Evolutionary conservation across 2,113 vertebrate genomes (phyloP), one percentile per base, ranked within the genome.

Genomic region (Lampris incognitus): DNA sequence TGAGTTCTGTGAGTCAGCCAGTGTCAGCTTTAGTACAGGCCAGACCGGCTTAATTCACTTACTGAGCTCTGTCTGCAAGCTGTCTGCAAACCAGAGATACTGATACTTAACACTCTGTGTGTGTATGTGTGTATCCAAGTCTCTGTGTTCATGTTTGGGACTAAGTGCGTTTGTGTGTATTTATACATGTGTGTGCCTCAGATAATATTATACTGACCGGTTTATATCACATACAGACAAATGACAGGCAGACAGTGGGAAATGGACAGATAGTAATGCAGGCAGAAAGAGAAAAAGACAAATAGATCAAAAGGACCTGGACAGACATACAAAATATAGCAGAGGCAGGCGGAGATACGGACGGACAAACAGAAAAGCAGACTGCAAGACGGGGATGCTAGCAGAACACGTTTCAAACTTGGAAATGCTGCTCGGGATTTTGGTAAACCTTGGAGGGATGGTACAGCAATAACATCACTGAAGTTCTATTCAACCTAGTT

Each of bases 31-130:
- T 83, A 82, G 69, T 66, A 52, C 49, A 82, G 76, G 82, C 84
- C 87, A 88, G 84, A 82, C 69, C 78, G 62, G 68, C 83, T 88
- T 90, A 89, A 89, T 88, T 88, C 87, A 85, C 73, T 90, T 86
- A 83, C 73, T 75, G 86, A 80, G 87, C 87, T 75, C 74, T 71
- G 78, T 81, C 76, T 90, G 82, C 79, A 77, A 88, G 74, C 78
- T 64, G 81, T 83, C 85, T 84, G 84, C 84, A 50, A 63, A 50
- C 74, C 60, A 2, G 69, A 91, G 84, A 89, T 89, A 89, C 83
- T 79, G 82, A 86, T 80, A 72, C 49, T 58, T 38, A 37, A 37
- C 36, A n/a, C 38, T 58, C 36, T 52, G 51, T 55, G 71, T 64
- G 41, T 64, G 24, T 70, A 62, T 69, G 69, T 67, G 74, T 69